These are phyloP conservation scores for Enteromius radiatus DNA, from an alignment of 2,797 vertebrate genomes.

Conservation along the genomic window DNA sequence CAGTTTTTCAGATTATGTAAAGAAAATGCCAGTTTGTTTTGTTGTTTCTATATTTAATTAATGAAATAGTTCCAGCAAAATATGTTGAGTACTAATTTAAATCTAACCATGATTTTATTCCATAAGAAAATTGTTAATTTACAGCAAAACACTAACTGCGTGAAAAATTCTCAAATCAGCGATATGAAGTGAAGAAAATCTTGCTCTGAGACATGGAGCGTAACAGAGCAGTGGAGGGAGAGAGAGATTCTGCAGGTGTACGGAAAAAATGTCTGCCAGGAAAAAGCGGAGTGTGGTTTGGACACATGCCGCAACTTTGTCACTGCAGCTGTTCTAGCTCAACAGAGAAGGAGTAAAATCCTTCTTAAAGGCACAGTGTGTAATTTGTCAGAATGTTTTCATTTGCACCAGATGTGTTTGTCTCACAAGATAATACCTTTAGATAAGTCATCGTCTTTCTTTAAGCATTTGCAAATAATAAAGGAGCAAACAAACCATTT, in stretches of 20 bases:
- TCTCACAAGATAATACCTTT: slow-evolving; percentile 25
- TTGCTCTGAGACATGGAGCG: slow-evolving; percentile 1
- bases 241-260: slow-evolving; percentile 52
- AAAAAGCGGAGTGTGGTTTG: slow-evolving; percentile 54
- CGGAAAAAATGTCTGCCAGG: slow-evolving; percentile 48
- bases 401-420: slow-evolving; percentile 23
- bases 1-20: not conserved
- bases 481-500: slow-evolving; percentile 27
- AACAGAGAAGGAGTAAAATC: slow-evolving; percentile 15
- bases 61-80: not conserved
- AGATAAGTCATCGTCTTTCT: not conserved
- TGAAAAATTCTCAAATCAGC: not conserved
- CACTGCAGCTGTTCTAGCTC: slow-evolving; percentile 46
- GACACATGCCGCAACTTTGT: slow-evolving; percentile 28
- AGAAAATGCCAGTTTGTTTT: not conserved
- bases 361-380: slow-evolving; percentile 19
- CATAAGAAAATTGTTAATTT: not conserved
- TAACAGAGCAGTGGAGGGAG: slow-evolving; percentile 27
- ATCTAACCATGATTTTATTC: not conserved
- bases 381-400: slow-evolving; percentile 33
- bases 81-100: not conserved
- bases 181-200: slow-evolving; percentile 20
- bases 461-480: slow-evolving; percentile 13
- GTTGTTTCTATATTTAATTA: not conserved
- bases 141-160: not conserved